Base-by-base conservation (phyloP, 2,888 invertebrate genomes). In the Apamea anceps region DNA sequence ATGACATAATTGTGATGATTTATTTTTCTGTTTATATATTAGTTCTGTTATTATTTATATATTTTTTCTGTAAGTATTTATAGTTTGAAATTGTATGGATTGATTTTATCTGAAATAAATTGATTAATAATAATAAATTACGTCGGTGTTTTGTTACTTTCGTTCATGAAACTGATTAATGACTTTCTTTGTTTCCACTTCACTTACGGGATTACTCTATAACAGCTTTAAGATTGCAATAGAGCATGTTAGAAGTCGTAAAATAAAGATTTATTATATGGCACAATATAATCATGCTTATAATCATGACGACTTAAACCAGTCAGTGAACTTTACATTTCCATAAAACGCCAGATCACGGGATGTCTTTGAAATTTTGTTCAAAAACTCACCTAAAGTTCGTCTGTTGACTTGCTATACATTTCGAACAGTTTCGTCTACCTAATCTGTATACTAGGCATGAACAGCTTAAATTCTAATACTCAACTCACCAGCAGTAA, bases 391-490 rank as follows among this genome's bases (percentile, higher is more conserved):
- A 18, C 45, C 13, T 18, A 45, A 75, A 75, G 32, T 75, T 75
- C 0, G 13, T 45, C 57, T 57, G 13, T 75, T 57, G 57, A 75
- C 18, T 57, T 75, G 13, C 42, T 57, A 57, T 75, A 45, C 15
- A 57, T 45, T 75, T 45, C 18, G 12, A 25, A 57, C 28, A n/a
- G 45, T 57, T 75, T 75, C 75, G 57, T 75, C 60, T 32, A 45
- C 32, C 12, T 57, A 45, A 18, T 8, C 3, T 57, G 25, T 25
- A 15, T 54, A 54, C 0, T 37, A 54, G 32, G 25, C 15, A 10
- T 2, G 10, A 54, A 15, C 25, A 32, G 25, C 15, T 48, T 70
- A 13, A 48, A 68, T 48, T 28, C 2, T 28, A 28, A 45, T 3
- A 32, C 6, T 28, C 2, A 7, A 57, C 25, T 57, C 25, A 25